Conservation (phyloP, 2,888 invertebrate species). For the Drosophila colorata region DNA sequence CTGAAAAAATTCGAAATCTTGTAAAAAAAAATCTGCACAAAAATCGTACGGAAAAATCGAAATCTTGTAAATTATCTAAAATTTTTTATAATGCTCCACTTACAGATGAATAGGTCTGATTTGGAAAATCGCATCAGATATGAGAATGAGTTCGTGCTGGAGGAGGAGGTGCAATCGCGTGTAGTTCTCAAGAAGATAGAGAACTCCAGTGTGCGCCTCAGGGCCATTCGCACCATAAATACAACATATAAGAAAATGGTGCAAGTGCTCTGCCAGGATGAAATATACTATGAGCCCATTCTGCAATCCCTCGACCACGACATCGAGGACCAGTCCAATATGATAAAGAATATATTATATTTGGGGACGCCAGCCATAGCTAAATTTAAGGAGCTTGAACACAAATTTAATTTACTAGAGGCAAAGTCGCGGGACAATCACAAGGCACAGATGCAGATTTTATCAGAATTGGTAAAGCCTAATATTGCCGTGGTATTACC, state of each 20-base stretch:
- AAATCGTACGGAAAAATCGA: too few species aligned
- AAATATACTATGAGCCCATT: slow-evolving; percentile 84
- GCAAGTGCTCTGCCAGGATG: slow-evolving; percentile 79
- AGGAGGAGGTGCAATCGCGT: slow-evolving; percentile 77
- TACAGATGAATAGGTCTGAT: slow-evolving; percentile 70
- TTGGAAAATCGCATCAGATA: slow-evolving; percentile 82
- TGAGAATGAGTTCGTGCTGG: slow-evolving; percentile 74
- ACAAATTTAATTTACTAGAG: slow-evolving; percentile 72
- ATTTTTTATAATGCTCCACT: not conserved
- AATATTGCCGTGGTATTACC: too few species aligned
- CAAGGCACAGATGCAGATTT: slow-evolving; percentile 12
- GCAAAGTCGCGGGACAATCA: slow-evolving; percentile 70
- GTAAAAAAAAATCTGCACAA: too few species aligned
- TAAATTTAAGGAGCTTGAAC: slow-evolving; percentile 72
- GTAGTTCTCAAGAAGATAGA: slow-evolving; percentile 79
- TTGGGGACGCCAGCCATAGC: slow-evolving; percentile 82
- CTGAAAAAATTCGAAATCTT: too few species aligned
- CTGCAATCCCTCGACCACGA: slow-evolving; percentile 81
- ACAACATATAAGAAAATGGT: slow-evolving; percentile 82
- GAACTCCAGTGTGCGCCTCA: slow-evolving; percentile 81
- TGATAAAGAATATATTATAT: slow-evolving; percentile 81
- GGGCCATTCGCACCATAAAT: slow-evolving; percentile 81
- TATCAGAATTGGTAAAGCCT: not conserved
- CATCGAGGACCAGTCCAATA: slow-evolving; percentile 81
- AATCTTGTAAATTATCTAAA: too few species aligned